Evolutionary conservation across 1,140 invertebrate genomes (phyloP), one percentile per base, ranked within the genome.

Genomic region (Drosophila kanapiae): DNA sequence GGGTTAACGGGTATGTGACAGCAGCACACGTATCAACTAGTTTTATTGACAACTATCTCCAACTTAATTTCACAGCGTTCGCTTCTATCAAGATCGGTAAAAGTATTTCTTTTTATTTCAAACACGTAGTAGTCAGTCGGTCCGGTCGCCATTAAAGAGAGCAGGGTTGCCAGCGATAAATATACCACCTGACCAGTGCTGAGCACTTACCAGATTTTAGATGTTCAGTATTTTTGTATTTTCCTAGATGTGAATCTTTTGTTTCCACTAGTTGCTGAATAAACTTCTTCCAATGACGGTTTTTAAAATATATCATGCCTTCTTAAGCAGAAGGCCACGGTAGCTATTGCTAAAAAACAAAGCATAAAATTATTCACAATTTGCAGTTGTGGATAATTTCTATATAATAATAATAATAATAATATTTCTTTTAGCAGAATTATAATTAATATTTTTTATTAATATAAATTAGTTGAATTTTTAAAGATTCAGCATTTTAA

Each of bases 91-190:
- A 85, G 65, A 81, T 75, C 40, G 57, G 74, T 54, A 82, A 75
- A 85, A 82, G 57, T 81, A 48, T 88, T 71, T 91, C 35, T 56
- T 56, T 88, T 56, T 91, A 81, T 87, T 68, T 83, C 78, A 91
- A 91, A 91, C 87, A 91, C 87, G 87, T 91, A 79, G 67, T 72
- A 75, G 65, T 71, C 68, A 40, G 64, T 83, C 58, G 72, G 76
- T 85, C 69, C 82, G 82, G 82, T 86, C 82, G 82, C 82, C 82
- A 85, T 85, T 85, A 81, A 85, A 62, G 56, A 29, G 38, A n/a
- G 51, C 53, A 72, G 69, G 42, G 71, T 72, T 72, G 68, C 37
- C 47, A 38, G 31, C n/a, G 18, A 51, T 51, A 33, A 13, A 51
- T 33, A 51, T 51, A 51, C 49, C 29, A n/a, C 14, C 38, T 40